Evolutionary conservation across 1,140 invertebrate genomes (phyloP).

Genomic region (Aphelenchoides besseyi): DNA sequence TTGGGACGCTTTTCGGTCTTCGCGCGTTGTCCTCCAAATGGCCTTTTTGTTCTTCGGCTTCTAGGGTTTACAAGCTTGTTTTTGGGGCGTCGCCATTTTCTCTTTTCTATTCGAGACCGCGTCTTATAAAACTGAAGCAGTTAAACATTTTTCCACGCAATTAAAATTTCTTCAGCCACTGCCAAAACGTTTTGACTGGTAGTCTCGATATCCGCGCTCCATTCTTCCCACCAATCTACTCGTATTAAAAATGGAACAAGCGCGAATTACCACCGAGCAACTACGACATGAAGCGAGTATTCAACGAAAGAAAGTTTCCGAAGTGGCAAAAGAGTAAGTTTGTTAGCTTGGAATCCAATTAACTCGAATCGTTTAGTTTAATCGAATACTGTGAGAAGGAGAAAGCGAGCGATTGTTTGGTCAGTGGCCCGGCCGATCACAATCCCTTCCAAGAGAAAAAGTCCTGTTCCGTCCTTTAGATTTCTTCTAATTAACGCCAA

Average conservation of each 20-base stretch:
- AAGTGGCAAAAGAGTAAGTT: constrained; percentile 48
- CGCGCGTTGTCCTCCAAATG: constrained; percentile 2
- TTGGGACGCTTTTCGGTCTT: background rate
- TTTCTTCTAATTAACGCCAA: background rate
- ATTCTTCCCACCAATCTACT: background rate
- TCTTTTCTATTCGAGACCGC: too few species aligned
- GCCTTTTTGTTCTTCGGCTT: constrained; percentile 3
- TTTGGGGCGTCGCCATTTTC: background rate
- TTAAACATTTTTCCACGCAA: background rate
- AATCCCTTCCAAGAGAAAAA: constrained; percentile 42
- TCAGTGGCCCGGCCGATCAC: constrained; percentile 23
- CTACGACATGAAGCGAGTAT: constrained; percentile 37
- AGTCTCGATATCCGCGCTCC: background rate
- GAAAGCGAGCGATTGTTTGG: constrained; percentile 27
- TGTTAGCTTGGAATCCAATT: constrained; percentile 21
- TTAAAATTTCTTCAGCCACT: constrained; percentile 6
- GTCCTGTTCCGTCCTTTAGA: constrained; percentile 30
- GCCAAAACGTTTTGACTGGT: background rate
- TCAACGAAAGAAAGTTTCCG: constrained; percentile 42
- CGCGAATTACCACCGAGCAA: constrained; percentile 40
- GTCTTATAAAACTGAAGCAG: too few species aligned
- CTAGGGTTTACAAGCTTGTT: background rate
- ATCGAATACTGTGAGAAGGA: constrained; percentile 39
- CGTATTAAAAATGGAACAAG: constrained; percentile 29
- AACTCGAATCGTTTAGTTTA: constrained; percentile 25